Evolutionary conservation across 2,113 vertebrate species (phyloP).

Genomic region (Silurus glanis): DNA sequence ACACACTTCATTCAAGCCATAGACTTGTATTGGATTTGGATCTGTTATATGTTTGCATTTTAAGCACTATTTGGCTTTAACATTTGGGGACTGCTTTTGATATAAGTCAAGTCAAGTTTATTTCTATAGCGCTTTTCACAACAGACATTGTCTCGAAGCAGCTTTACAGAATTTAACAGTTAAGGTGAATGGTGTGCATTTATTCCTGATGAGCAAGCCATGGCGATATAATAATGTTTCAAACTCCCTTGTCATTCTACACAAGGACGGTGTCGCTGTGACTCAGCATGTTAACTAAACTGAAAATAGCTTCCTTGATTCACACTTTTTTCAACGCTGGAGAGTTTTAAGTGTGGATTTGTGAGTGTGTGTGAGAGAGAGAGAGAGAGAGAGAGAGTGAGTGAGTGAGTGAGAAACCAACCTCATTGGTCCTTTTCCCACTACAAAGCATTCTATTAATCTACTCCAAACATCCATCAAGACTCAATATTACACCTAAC

Average conservation of each 20-base stretch:
- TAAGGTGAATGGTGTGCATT: no score
- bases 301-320: slow-evolving; percentile 39
- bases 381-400: background rate
- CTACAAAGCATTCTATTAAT: slow-evolving; percentile 34
- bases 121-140: no score
- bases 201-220: no score
- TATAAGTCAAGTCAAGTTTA: background rate
- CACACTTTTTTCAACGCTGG: slow-evolving; percentile 33
- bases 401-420: background rate
- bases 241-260: background rate
- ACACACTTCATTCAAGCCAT: background rate
- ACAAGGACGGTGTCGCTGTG: slow-evolving; percentile 12
- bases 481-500: slow-evolving; percentile 18
- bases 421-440: slow-evolving; percentile 29
- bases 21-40: background rate
- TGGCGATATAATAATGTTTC: background rate
- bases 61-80: background rate
- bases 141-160: no score
- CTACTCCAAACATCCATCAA: slow-evolving; percentile 40
- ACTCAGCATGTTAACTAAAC: slow-evolving; percentile 5
- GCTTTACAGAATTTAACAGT: no score
- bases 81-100: background rate
- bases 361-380: background rate
- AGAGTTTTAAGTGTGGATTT: slow-evolving; percentile 1
- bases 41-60: background rate